Evolutionary conservation across 2,888 invertebrate genomes (phyloP).

Genomic region (Orgyia antiqua): DNA sequence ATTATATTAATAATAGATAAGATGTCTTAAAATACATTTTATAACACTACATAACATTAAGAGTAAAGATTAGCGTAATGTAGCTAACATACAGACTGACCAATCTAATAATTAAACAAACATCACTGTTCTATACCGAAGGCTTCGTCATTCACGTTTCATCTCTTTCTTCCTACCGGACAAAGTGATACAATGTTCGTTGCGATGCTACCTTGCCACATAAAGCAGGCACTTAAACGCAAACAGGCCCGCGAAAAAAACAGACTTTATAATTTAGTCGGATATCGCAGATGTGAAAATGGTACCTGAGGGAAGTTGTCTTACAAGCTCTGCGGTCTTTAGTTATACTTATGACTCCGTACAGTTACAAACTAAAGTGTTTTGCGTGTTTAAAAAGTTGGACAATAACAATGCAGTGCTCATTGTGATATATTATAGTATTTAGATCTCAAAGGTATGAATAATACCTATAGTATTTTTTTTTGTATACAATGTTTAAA

Average conservation of each 20-base stretch:
- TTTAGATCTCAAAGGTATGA: constrained; percentile 45
- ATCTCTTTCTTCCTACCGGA: constrained; percentile 54
- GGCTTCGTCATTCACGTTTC: constrained; percentile 48
- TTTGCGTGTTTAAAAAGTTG: constrained; percentile 22
- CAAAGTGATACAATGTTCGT: constrained; percentile 54
- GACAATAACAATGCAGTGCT: constrained; percentile 51
- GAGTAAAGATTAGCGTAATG: too few relatives aligned
- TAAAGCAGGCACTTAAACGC: constrained; percentile 11
- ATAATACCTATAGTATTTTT: constrained; percentile 26
- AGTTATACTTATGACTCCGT: constrained; percentile 55
- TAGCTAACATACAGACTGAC: too few relatives aligned
- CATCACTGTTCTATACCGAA: constrained; percentile 36
- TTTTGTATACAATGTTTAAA: constrained; percentile 3
- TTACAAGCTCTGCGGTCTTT: constrained; percentile 39
- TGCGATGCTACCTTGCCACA: constrained; percentile 28
- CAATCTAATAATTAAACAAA: too few relatives aligned
- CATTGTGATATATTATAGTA: constrained; percentile 45
- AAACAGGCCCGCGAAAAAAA: constrained; percentile 12
- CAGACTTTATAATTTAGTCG: constrained; percentile 34
- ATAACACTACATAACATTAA: too few relatives aligned
- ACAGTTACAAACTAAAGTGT: constrained; percentile 27
- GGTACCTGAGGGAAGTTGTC: constrained; percentile 56
- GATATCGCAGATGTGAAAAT: constrained; percentile 56
- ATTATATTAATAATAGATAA: too few relatives aligned
- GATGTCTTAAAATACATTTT: too few relatives aligned